Conservation (phyloP, 1,140 invertebrate genomes). For the Cyphomyrmex costatus region DNA sequence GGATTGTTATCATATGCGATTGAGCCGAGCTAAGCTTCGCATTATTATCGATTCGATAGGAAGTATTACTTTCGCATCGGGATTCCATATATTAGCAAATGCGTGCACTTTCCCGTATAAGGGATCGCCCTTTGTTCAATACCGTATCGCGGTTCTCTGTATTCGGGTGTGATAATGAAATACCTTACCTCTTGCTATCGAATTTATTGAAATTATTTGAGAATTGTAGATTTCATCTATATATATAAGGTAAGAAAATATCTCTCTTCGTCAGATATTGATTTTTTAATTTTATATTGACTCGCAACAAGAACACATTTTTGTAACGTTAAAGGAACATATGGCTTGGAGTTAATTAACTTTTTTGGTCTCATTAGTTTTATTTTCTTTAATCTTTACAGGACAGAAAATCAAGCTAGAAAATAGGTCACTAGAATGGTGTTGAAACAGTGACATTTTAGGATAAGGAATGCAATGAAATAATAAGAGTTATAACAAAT, state of each 20-base stretch:
- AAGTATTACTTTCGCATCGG: conserved; percentile 26
- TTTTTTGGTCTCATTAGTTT: no score
- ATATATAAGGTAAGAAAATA: no score
- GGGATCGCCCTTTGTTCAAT: background rate
- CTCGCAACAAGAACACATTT: no score
- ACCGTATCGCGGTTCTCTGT: background rate
- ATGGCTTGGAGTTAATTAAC: no score
- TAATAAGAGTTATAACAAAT: no score
- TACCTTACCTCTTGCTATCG: background rate
- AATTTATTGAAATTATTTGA: background rate
- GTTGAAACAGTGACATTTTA: no score
- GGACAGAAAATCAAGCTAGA: no score
- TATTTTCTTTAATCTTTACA: no score
- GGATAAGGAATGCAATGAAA: no score
- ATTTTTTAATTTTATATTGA: background rate
- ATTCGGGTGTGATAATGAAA: background rate
- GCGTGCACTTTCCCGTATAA: background rate
- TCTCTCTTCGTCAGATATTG: background rate
- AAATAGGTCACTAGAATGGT: no score
- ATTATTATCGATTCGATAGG: conserved; percentile 50
- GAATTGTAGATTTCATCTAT: background rate
- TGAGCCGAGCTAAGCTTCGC: conserved; percentile 53
- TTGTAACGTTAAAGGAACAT: no score
- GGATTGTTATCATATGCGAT: conserved; percentile 64
- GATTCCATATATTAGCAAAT: background rate